These are phyloP conservation scores for honey bee (Apis mellifera) DNA, from an alignment of 1,140 invertebrate species.

Conservation along the genomic window Amel_HAv3.1 CM009943.2:4681501-4682000, in stretches of 20 bases:
- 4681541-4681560: slow-evolving; percentile 1
- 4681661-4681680: background rate
- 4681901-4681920: background rate
- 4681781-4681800: background rate
- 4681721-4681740: slow-evolving; percentile 32
- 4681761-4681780: background rate
- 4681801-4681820: too few species aligned
- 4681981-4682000: background rate
- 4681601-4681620: slow-evolving; percentile 41
- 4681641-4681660: background rate
- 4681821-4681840: background rate
- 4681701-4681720: background rate
- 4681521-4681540: background rate
- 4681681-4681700: background rate
- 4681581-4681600: slow-evolving; percentile 15
- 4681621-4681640: slow-evolving; percentile 3
- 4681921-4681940: background rate
- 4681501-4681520: background rate
- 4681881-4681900: background rate
- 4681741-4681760: slow-evolving; percentile 3
- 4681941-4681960: background rate
- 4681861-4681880: background rate
- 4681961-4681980: background rate
- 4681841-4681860: background rate
- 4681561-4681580: slow-evolving; percentile 16